phyloP scores from a whole-genome alignment of 2,888 invertebrate genomes.

The Agriotes lineatus region DNA sequence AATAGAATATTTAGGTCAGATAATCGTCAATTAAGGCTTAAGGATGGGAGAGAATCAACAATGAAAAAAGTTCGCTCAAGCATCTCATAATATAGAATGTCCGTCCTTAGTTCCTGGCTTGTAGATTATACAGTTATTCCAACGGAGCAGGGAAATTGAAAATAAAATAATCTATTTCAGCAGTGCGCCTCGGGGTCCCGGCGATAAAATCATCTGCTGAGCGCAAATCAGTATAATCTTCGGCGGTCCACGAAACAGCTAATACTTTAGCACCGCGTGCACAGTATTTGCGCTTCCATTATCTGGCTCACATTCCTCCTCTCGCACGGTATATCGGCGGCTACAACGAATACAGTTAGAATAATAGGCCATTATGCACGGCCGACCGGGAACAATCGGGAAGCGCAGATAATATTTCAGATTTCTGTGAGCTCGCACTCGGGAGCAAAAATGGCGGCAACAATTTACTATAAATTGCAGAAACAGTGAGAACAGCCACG shows the following conservation, averaged over 20 bases:
- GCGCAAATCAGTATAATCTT: too few relatives aligned
- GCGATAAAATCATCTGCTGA: too few relatives aligned
- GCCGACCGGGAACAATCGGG: not conserved
- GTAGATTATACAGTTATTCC: too few relatives aligned
- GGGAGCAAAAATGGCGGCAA: slow-evolving; percentile 1
- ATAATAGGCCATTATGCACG: slow-evolving; percentile 20
- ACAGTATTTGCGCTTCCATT: slow-evolving; percentile 24
- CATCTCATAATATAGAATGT: too few relatives aligned
- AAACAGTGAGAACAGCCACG: slow-evolving; percentile 12
- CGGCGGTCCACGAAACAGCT: not conserved
- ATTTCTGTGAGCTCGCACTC: slow-evolving; percentile 9
- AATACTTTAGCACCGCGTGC: slow-evolving; percentile 5
- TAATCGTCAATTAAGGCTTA: too few relatives aligned
- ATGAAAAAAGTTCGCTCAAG: too few relatives aligned
- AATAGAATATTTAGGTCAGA: too few relatives aligned
- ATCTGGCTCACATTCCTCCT: slow-evolving; percentile 10
- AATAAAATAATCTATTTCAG: too few relatives aligned
- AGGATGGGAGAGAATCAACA: too few relatives aligned
- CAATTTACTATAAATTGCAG: slow-evolving; percentile 15
- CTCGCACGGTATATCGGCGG: slow-evolving; percentile 3
- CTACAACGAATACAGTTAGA: slow-evolving; percentile 25
- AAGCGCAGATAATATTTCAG: slow-evolving; percentile 2
- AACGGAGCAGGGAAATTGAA: too few relatives aligned
- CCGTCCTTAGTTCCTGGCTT: too few relatives aligned
- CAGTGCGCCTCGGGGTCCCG: too few relatives aligned